Conservation (phyloP, 2,888 invertebrate species). For the Taphrorychus bicolor region DNA sequence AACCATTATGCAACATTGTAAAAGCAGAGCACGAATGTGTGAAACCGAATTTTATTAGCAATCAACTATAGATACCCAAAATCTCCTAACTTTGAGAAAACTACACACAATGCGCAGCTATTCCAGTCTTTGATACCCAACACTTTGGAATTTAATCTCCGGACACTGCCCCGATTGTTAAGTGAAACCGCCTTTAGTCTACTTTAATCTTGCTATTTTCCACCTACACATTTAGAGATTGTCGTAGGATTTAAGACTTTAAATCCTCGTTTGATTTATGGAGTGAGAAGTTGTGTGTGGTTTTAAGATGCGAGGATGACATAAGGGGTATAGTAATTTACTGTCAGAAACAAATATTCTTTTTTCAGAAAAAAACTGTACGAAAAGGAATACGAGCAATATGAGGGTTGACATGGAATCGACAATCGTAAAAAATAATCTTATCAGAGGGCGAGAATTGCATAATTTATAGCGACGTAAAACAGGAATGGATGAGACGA, state of each 20-base stretch:
- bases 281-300: not conserved
- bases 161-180: not conserved
- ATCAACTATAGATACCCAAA: too few species aligned
- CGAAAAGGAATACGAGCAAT: constrained; percentile 1
- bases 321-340: not conserved
- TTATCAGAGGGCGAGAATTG: constrained; percentile 11
- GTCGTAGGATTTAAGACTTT: not conserved
- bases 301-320: not conserved
- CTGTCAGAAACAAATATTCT: not conserved
- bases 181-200: not conserved
- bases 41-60: too few species aligned
- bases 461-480: constrained; percentile 16
- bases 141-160: not conserved
- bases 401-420: constrained; percentile 9
- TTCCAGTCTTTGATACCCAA: not conserved
- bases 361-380: not conserved
- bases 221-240: not conserved
- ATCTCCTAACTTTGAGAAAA: too few species aligned
- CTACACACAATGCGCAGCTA: not conserved
- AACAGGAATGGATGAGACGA: constrained; percentile 12
- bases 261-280: not conserved
- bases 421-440: constrained; percentile 21
- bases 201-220: not conserved
- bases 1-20: too few species aligned
- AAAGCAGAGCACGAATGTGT: too few species aligned